Evolutionary conservation across 2,113 vertebrate species (phyloP).

Genomic region (Cygnus buccinator): DNA sequence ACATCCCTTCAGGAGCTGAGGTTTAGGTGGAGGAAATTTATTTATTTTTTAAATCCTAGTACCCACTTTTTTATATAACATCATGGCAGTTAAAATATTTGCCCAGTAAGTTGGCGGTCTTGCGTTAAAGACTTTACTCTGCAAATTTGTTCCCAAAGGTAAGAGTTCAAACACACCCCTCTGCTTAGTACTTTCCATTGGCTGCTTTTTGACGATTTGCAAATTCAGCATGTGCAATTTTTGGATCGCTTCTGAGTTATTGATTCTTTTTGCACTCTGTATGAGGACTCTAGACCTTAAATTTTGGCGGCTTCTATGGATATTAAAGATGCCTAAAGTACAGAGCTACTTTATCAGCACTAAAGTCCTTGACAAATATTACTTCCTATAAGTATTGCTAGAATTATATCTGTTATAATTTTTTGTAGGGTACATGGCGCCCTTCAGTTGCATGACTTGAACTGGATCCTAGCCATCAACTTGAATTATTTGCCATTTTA

Average conservation of each 20-base stretch:
- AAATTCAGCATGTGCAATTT: background rate
- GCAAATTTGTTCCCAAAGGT: background rate
- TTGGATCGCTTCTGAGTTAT: background rate
- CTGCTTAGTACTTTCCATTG: background rate
- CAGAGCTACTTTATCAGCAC: background rate
- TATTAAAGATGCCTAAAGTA: background rate
- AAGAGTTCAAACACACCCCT: constrained; percentile 17
- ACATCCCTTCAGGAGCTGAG: background rate
- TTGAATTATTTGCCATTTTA: background rate
- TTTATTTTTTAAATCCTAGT: background rate
- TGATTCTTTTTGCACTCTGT: background rate
- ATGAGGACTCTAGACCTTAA: background rate
- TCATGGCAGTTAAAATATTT: background rate
- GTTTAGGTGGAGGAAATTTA: background rate
- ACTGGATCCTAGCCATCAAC: background rate
- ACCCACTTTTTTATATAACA: background rate
- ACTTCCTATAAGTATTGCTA: background rate
- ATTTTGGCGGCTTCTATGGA: background rate
- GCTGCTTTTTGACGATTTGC: constrained; percentile 4
- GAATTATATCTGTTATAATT: background rate
- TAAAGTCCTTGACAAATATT: background rate
- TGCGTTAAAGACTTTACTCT: background rate
- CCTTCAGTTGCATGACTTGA: background rate
- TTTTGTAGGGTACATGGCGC: background rate
- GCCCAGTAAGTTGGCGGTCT: background rate